A percentile compares a stretch with the other conserved stretches of the same genome.
phyloP scores from a whole-genome alignment of 1,140 invertebrate genomes.

The Drosophila gunungcola region DNA sequence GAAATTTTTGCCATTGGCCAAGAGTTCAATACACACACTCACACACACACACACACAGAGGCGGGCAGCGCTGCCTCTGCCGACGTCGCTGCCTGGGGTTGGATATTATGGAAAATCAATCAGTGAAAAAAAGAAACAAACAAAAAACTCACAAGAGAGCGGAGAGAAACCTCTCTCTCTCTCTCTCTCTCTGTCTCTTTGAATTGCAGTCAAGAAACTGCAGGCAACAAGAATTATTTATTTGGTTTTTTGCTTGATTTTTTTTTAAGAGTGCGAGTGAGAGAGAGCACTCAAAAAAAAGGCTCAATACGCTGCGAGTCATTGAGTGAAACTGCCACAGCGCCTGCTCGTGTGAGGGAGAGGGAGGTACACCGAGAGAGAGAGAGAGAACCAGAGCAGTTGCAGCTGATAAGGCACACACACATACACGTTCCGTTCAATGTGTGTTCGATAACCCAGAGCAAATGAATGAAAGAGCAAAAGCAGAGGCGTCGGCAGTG shows the following conservation, averaged over 20 bases:
- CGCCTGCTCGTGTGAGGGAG: conserved; percentile 21
- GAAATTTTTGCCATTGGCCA: conserved; percentile 81
- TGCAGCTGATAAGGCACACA: conserved; percentile 77
- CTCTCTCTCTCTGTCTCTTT: conserved; percentile 14
- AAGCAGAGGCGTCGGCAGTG: conserved; percentile 21
- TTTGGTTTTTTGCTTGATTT: conserved; percentile 3
- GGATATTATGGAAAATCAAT: conserved; percentile 81
- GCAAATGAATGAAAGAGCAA: conserved; percentile 73
- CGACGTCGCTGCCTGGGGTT: conserved; percentile 41
- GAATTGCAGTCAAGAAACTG: conserved; percentile 50
- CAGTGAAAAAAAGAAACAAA: conserved; percentile 48
- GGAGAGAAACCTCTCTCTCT: neutral
- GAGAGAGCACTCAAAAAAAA: conserved; percentile 58
- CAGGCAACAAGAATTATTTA: conserved; percentile 46
- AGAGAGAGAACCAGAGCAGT: conserved; percentile 45
- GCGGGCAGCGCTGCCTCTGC: conserved; percentile 24
- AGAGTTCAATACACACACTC: conserved; percentile 68
- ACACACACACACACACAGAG: conserved; percentile 9
- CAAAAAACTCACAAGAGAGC: conserved; percentile 12
- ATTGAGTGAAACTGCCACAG: conserved; percentile 67
- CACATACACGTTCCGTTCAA: conserved; percentile 58
- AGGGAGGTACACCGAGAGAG: conserved; percentile 20
- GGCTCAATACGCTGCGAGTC: conserved; percentile 72
- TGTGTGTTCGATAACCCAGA: conserved; percentile 82
- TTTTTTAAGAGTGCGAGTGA: conserved; percentile 5